These are phyloP conservation scores for Ips nitidus DNA, from an alignment of 1,140 invertebrate genomes.

Conservation along the genomic window DNA sequence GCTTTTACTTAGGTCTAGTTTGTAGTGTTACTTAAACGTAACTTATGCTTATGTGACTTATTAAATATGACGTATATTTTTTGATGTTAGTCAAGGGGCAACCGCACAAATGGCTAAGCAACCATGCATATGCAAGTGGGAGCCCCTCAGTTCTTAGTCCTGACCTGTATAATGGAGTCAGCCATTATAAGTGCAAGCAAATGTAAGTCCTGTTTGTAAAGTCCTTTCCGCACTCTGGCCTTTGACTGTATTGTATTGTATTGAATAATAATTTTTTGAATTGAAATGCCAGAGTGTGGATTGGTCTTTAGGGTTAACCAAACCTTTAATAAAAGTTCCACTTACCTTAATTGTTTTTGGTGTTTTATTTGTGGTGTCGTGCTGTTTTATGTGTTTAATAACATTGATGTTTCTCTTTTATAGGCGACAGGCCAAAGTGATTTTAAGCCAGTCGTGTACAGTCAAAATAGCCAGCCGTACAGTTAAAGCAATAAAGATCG, in stretches of 20 bases:
- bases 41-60: not conserved
- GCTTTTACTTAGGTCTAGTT: not conserved
- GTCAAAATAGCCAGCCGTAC: not conserved
- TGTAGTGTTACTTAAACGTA: not conserved
- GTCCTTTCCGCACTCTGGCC: not conserved
- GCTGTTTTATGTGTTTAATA: constrained; percentile 17
- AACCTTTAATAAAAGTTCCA: constrained; percentile 28
- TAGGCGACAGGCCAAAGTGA: constrained; percentile 36
- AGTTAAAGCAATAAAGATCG: not conserved
- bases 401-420: constrained; percentile 35
- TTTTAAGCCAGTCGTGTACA: not conserved
- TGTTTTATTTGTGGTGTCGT: constrained; percentile 24
- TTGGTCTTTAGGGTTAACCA: not conserved
- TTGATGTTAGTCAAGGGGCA: constrained; percentile 32
- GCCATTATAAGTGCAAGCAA: constrained; percentile 20
- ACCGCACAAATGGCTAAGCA: constrained; percentile 20
- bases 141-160: constrained; percentile 23
- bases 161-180: constrained; percentile 33
- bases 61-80: constrained; percentile 20
- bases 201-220: constrained; percentile 29
- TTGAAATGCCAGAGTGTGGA: constrained; percentile 7
- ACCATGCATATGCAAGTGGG: constrained; percentile 16
- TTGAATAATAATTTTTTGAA: not conserved
- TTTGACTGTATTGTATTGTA: not conserved
- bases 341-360: constrained; percentile 1